Percentiles rank a stretch among this genome's conserved stretches.
Evolutionary conservation across 2,113 vertebrate species (phyloP).

Genomic region (Phyllopteryx taeniolatus): DNA sequence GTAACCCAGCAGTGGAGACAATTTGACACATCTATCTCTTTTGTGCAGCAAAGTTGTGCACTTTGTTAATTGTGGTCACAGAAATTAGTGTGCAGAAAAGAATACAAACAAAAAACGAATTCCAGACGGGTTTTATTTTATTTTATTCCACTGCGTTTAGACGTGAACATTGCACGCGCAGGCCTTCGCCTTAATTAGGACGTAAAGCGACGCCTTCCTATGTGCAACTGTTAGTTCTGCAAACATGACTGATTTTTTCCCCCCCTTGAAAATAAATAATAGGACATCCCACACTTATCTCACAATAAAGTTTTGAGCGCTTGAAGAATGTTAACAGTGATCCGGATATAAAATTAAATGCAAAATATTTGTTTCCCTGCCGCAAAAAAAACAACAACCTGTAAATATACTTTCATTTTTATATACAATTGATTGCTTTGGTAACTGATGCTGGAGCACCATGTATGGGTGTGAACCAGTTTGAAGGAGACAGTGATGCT

Average conservation of each 20-base stretch:
- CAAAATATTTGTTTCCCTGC: not conserved
- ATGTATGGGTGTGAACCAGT: not conserved
- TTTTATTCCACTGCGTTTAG: no score
- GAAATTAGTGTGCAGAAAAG: not conserved
- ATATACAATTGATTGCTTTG: not conserved
- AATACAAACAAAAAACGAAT: not conserved
- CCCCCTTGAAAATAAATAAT: not conserved
- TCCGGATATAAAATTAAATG: not conserved
- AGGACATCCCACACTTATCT: not conserved
- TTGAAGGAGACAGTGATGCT: constrained; percentile 11
- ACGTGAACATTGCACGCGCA: no score
- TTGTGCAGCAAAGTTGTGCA: constrained; percentile 1
- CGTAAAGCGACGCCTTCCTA: no score
- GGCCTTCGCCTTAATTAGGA: not conserved
- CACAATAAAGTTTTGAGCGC: not conserved
- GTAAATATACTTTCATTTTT: not conserved
- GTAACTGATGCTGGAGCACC: not conserved
- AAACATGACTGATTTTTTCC: not conserved
- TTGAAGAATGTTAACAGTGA: no score
- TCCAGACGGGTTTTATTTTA: not conserved
- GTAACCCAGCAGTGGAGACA: constrained; percentile 59
- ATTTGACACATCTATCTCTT: constrained; percentile 34
- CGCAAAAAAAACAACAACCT: not conserved
- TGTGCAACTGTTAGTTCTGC: not conserved
- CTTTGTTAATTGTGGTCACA: not conserved